A percentile compares a stretch with the other conserved stretches of the same genome.
Conservation (phyloP, 2,888 invertebrate genomes). For the Drosophila subquinaria region DNA sequence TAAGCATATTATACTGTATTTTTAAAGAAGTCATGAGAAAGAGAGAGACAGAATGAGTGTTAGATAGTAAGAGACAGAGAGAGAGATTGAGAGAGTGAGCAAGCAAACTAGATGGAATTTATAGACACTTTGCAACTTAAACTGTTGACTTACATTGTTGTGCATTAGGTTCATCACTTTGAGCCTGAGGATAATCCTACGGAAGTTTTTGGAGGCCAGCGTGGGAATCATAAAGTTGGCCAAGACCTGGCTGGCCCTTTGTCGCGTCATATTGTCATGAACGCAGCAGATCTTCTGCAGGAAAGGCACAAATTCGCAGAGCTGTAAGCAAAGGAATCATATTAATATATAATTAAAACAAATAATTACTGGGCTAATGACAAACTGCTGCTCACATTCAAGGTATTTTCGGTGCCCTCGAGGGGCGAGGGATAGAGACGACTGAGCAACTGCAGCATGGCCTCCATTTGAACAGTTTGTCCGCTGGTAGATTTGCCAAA, state of each 20-base stretch:
- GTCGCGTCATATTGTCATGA: slow-evolving; percentile 72
- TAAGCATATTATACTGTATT: not conserved
- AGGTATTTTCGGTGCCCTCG: slow-evolving; percentile 89
- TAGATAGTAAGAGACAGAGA: not conserved
- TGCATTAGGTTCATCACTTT: not conserved
- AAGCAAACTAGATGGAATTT: not conserved
- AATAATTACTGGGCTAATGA: too few relatives aligned
- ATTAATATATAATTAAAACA: not conserved
- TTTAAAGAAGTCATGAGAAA: not conserved
- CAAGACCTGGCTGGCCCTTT: slow-evolving; percentile 89
- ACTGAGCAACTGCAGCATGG: slow-evolving; percentile 91
- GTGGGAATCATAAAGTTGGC: slow-evolving; percentile 40
- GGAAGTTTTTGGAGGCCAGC: slow-evolving; percentile 19
- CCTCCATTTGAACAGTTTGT: slow-evolving; percentile 88
- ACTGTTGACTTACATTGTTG: slow-evolving; percentile 18
- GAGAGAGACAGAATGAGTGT: not conserved
- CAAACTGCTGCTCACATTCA: slow-evolving; percentile 87
- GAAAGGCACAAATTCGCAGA: slow-evolving; percentile 51
- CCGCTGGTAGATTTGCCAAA: slow-evolving; percentile 53
- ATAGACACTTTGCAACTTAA: not conserved
- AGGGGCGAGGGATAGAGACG: slow-evolving; percentile 91
- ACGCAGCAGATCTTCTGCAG: slow-evolving; percentile 48
- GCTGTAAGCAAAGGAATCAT: slow-evolving; percentile 22
- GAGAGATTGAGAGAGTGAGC: not conserved
- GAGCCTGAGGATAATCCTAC: slow-evolving; percentile 4